Evolutionary conservation across 1,140 invertebrate species (phyloP).

Genomic region (Pogonus chalceus): DNA sequence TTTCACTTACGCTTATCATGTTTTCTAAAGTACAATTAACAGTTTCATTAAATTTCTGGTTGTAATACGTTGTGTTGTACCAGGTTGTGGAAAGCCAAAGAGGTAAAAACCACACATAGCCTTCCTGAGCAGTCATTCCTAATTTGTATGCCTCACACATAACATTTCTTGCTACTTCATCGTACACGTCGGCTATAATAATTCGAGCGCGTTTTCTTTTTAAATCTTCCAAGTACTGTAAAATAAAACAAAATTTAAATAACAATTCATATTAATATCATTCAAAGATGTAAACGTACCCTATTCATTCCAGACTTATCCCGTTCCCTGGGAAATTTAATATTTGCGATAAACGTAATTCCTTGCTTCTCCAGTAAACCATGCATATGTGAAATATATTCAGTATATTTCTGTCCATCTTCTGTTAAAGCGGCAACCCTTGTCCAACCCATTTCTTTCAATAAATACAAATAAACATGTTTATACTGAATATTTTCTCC

Average conservation of each 20-base stretch:
- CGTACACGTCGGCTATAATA: slow-evolving; percentile 72
- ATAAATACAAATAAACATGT: slow-evolving; percentile 55
- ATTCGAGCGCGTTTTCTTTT: slow-evolving; percentile 55
- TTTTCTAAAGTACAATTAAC: slow-evolving; percentile 51
- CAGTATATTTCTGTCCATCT: slow-evolving; percentile 70
- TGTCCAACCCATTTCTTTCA: slow-evolving; percentile 56
- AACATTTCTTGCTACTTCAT: slow-evolving; percentile 50
- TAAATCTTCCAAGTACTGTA: slow-evolving; percentile 57
- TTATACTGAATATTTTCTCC: slow-evolving; percentile 69
- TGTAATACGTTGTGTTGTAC: slow-evolving; percentile 55
- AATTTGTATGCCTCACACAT: slow-evolving; percentile 68
- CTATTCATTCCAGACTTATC: slow-evolving; percentile 36
- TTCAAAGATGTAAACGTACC: slow-evolving; percentile 20
- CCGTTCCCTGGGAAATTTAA: slow-evolving; percentile 53
- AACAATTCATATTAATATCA: slow-evolving; percentile 1
- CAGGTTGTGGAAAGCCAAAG: slow-evolving; percentile 56
- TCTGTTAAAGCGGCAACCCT: slow-evolving; percentile 65
- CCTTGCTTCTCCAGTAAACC: slow-evolving; percentile 48
- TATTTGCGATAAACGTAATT: slow-evolving; percentile 57
- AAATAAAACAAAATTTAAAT: slow-evolving; percentile 22
- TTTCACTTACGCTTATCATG: slow-evolving; percentile 43
- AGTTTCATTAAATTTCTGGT: slow-evolving; percentile 35
- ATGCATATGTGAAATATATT: slow-evolving; percentile 65
- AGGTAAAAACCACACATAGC: slow-evolving; percentile 78
- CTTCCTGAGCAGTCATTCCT: slow-evolving; percentile 52